Base-by-base conservation (phyloP, 2,888 invertebrate genomes). In the Aphrophora alni region DNA sequence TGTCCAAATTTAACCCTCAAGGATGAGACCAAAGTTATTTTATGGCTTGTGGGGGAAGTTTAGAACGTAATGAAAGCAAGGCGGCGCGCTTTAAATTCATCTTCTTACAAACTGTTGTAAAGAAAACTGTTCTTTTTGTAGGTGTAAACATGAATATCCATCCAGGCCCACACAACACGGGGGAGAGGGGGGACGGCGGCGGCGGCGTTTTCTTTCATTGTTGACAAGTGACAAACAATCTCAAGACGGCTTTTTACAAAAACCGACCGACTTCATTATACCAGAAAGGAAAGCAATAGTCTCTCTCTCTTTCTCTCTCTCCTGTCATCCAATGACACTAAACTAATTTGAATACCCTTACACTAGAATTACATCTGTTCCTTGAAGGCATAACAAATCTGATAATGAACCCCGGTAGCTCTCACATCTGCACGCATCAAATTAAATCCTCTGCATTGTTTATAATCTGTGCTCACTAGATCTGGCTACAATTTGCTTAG, bases 151-250 rank as follows among this genome's bases (percentile, higher is more conserved):
- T 21, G 59, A 59, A 21, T 59, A 59, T 59, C 59, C 59, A 21
- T 59, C 8, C 33, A 3, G 21, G 59, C 21, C 59, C 59, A 59
- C 59, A 59, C 59, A 59, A 10, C n/a, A 10, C 59, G 59, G 59
- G 59, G 10, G 59, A 5, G 59, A 21, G 59, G 10, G 59, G 5
- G 59, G 59, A 21, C n/a, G 17, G 44, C 44, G 21, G 21, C n/a
- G 59, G 12, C 12, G 21, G 21, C 21, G n/a, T n/a, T 14, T 10
- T 21, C 21, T 59, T 59, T 59, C 59, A 59, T 59, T 59, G 59
- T 59, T 59, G 59, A 59, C 59, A 59, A 59, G 59, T 59, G 59
- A 59, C 59, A 59, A 59, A 59, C 59, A 59, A n/a, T 59, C n/a
- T 21, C 59, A 3, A 59, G 59, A 0, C 59, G 21, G 59, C 59